Percentiles rank a stretch among this genome's conserved stretches.
phyloP scores from a whole-genome alignment of 2,888 invertebrate species.

The Chrysolina americana region DNA sequence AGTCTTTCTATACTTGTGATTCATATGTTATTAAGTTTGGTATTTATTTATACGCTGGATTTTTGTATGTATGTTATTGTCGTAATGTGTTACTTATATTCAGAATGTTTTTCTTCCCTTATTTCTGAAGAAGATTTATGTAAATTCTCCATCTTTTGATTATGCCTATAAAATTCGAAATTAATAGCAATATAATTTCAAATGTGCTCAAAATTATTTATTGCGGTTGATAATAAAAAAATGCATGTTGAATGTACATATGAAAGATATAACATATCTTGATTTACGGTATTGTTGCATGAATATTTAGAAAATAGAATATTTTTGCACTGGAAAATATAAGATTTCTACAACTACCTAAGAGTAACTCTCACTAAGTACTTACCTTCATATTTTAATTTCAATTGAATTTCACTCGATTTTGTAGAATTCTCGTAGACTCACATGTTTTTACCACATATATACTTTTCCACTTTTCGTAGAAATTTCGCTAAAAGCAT shows the following conservation, averaged over 20 bases:
- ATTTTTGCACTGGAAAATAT: slow-evolving; percentile 50
- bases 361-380: slow-evolving; percentile 14
- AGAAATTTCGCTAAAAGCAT: background rate
- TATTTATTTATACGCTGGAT: background rate
- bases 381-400: background rate
- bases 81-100: background rate
- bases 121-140: background rate
- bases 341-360: slow-evolving; percentile 22
- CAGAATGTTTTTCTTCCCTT: background rate
- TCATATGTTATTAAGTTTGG: slow-evolving; percentile 31
- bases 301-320: slow-evolving; percentile 45
- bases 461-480: background rate
- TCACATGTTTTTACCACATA: background rate
- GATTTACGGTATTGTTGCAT: slow-evolving; percentile 43
- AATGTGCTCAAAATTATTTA: slow-evolving; percentile 39
- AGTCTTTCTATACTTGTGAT: slow-evolving; percentile 54
- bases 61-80: background rate
- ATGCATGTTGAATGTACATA: slow-evolving; percentile 44
- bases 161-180: slow-evolving; percentile 12
- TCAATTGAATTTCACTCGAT: background rate
- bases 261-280: slow-evolving; percentile 47
- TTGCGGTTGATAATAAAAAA: slow-evolving; percentile 28
- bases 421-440: background rate
- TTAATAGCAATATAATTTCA: slow-evolving; percentile 39
- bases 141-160: background rate